Percentiles rank a stretch among this genome's conserved stretches.
Conservation (phyloP, 2,113 vertebrate species). For the Macrotus californicus region DNA sequence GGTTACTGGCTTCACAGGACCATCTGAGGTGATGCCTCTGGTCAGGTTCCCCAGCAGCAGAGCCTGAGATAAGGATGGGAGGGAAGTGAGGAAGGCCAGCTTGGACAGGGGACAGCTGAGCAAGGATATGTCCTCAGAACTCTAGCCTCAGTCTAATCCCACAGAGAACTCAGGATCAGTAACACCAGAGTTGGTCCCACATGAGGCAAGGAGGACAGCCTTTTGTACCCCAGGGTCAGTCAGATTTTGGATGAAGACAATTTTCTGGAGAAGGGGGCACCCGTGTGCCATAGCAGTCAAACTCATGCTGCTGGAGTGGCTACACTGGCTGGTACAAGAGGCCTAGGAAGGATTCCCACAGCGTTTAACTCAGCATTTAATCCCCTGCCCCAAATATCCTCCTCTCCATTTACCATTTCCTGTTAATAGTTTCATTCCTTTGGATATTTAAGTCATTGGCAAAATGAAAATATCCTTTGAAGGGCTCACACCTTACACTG, state of each 20-base stretch:
- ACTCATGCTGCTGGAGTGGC: neutral
- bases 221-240: neutral
- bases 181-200: neutral
- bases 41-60: neutral
- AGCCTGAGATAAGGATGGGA: neutral
- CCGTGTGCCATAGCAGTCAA: neutral
- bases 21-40: neutral
- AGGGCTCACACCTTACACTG: neutral
- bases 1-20: neutral
- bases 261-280: neutral
- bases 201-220: neutral
- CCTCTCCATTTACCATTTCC: neutral
- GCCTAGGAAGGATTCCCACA: neutral
- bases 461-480: neutral
- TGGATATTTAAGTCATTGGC: neutral
- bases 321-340: neutral
- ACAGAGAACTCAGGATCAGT: neutral
- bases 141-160: neutral
- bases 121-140: neutral
- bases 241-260: neutral
- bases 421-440: neutral
- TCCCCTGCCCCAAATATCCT: neutral
- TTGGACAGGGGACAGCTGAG: neutral
- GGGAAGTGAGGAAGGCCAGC: neutral
- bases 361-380: neutral